Conservation (phyloP, 2,113 vertebrate genomes). For the Microtus montanus region DNA sequence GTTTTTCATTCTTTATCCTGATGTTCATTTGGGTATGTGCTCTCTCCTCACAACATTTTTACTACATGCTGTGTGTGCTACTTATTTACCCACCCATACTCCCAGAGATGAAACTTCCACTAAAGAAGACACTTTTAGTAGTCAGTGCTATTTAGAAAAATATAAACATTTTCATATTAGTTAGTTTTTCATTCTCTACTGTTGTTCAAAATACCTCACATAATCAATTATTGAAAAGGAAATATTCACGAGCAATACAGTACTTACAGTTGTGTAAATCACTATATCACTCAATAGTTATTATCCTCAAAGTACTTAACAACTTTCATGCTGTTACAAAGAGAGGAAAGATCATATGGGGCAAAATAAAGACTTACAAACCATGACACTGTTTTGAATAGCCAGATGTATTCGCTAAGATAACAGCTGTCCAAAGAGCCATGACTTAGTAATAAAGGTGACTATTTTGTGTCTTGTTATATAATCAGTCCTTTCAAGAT, state of each 20-base stretch:
- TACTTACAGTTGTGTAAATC: fast-evolving
- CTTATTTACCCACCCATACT: background rate
- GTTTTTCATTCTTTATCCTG: background rate
- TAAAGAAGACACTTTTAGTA: background rate
- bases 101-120: background rate
- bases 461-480: background rate
- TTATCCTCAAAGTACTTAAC: background rate
- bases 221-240: background rate
- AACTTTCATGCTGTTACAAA: background rate
- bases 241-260: background rate
- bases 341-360: too few relatives aligned
- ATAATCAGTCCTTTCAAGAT: background rate
- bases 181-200: background rate
- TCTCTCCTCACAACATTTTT: background rate
- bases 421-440: background rate
- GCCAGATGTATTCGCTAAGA: background rate
- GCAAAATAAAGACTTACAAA: background rate
- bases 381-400: too few relatives aligned
- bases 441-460: background rate
- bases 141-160: background rate
- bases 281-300: background rate
- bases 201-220: background rate
- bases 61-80: background rate
- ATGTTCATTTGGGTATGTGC: background rate
- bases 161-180: background rate